Conservation (phyloP, 2,888 invertebrate genomes). For the Abrostola triplasia region DNA sequence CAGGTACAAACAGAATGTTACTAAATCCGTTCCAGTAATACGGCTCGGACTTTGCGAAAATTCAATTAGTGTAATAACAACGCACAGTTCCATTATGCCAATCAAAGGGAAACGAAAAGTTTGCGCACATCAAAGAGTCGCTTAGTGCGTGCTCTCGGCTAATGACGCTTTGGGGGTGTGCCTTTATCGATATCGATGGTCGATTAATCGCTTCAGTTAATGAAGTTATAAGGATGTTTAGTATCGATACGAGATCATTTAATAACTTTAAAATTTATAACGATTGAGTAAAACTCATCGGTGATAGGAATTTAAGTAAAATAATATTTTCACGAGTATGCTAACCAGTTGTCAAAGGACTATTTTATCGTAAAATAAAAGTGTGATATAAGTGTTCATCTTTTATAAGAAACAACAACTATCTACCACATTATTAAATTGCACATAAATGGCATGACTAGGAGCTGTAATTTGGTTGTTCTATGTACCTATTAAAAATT, state of each 20-base stretch:
- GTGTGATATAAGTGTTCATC: too few relatives aligned
- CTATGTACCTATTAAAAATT: too few relatives aligned
- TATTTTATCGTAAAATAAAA: too few relatives aligned
- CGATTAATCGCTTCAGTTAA: constrained; percentile 51
- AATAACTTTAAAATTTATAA: background rate
- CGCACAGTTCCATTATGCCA: constrained; percentile 83
- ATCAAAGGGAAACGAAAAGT: constrained; percentile 86
- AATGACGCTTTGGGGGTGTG: constrained; percentile 70
- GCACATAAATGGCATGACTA: too few relatives aligned
- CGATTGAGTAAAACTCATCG: constrained; percentile 13
- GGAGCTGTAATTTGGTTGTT: too few relatives aligned
- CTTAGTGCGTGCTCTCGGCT: constrained; percentile 74
- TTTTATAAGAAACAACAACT: too few relatives aligned
- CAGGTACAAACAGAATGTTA: constrained; percentile 57
- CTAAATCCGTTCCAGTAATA: constrained; percentile 55
- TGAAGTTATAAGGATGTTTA: constrained; percentile 48
- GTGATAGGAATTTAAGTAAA: constrained; percentile 6
- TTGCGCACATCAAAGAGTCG: constrained; percentile 84
- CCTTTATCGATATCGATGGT: constrained; percentile 58
- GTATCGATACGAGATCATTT: constrained; percentile 29
- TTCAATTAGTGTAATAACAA: constrained; percentile 87
- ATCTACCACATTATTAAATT: too few relatives aligned
- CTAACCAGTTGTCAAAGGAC: too few relatives aligned
- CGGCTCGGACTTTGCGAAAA: constrained; percentile 75
- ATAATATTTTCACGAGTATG: too few relatives aligned